These are phyloP conservation scores for Caenorhabditis latens DNA, from an alignment of 1,140 invertebrate genomes.

Conservation along the genomic window DNA sequence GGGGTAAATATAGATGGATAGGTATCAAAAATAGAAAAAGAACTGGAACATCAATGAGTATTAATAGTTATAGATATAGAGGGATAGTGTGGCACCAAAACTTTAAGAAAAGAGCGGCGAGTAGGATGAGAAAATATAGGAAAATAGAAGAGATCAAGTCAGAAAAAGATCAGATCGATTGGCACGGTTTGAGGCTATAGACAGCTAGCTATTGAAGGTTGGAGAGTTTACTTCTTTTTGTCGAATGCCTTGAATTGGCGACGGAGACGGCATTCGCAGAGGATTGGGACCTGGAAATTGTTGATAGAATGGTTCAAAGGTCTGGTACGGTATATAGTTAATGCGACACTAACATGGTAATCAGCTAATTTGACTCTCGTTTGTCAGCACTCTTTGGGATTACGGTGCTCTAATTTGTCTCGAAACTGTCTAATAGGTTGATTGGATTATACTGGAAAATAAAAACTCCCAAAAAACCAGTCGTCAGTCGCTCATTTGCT, in stretches of 20 bases:
- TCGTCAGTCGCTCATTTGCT: too few species aligned
- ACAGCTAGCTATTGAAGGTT: background rate
- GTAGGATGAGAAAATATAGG: background rate
- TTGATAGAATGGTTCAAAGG: too few species aligned
- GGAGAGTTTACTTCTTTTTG: background rate
- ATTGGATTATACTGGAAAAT: too few species aligned
- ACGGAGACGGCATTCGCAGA: constrained; percentile 54
- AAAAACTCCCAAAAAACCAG: too few species aligned
- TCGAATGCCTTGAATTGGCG: constrained; percentile 37
- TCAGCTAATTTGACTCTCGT: too few species aligned
- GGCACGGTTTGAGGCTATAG: background rate
- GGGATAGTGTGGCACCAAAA: constrained; percentile 1
- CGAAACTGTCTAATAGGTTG: too few species aligned
- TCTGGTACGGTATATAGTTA: too few species aligned
- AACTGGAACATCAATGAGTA: background rate
- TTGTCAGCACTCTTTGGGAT: too few species aligned
- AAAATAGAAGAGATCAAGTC: background rate
- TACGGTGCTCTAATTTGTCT: too few species aligned
- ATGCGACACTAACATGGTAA: too few species aligned
- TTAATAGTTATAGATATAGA: too few species aligned
- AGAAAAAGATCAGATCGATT: background rate
- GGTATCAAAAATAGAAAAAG: background rate
- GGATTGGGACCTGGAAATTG: constrained; percentile 43
- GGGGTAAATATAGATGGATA: background rate
- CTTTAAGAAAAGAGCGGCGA: background rate